Conservation (phyloP, 2,113 vertebrate genomes). For the Odontesthes bonariensis region DNA sequence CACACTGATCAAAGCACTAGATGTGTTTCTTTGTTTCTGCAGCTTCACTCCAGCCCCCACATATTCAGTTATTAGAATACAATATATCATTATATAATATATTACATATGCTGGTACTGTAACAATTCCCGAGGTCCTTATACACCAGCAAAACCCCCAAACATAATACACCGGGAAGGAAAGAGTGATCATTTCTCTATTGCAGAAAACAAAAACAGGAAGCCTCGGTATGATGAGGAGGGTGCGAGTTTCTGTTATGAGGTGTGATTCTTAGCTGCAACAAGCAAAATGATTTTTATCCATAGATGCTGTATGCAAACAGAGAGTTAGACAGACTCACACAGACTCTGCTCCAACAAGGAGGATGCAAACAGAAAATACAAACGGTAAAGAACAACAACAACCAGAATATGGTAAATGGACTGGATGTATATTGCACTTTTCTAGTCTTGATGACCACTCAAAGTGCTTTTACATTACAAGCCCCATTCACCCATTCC, state of each 20-base stretch:
- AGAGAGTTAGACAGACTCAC: conserved; percentile 38
- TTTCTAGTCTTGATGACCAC: too few relatives aligned
- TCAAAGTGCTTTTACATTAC: too few relatives aligned
- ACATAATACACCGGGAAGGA: conserved; percentile 53
- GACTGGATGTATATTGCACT: too few relatives aligned
- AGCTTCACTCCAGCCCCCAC: conserved; percentile 74
- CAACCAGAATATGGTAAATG: too few relatives aligned
- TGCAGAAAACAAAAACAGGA: conserved; percentile 63
- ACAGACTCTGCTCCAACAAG: conserved; percentile 43
- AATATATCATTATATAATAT: conserved; percentile 79
- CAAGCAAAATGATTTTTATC: conserved; percentile 39
- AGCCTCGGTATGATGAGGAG: conserved; percentile 59
- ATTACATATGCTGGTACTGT: conserved; percentile 74
- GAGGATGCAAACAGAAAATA: conserved; percentile 41
- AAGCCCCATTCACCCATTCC: too few relatives aligned
- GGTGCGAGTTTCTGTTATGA: conserved; percentile 71
- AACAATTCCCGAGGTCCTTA: conserved; percentile 62
- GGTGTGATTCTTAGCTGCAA: conserved; percentile 62
- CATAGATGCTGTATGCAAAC: conserved; percentile 25
- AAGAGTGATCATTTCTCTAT: conserved; percentile 64
- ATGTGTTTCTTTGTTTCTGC: conserved; percentile 74
- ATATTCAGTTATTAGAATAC: conserved; percentile 76
- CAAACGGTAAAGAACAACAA: conserved; percentile 32
- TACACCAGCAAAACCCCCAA: conserved; percentile 52
- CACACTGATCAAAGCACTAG: conserved; percentile 72